Evolutionary conservation across 2,797 vertebrate species (phyloP).

Genomic region (Pseudomugil tenellus): DNA sequence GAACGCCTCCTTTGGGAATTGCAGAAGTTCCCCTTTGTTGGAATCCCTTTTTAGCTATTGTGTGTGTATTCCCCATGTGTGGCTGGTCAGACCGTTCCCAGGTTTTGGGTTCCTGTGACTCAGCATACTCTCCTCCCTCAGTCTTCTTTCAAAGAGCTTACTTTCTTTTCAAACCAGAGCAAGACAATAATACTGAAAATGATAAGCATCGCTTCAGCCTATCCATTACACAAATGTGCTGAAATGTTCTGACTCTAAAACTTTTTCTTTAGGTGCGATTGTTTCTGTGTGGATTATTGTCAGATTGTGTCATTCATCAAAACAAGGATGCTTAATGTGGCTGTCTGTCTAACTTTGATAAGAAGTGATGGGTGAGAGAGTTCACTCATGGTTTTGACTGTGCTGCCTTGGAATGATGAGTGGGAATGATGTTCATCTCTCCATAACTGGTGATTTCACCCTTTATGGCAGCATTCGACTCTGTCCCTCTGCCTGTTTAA

Average conservation of each 20-base stretch:
- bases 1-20: constrained; percentile 73
- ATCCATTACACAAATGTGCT: constrained; percentile 73
- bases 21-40: constrained; percentile 78
- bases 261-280: constrained; percentile 51
- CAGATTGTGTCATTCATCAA: constrained; percentile 37
- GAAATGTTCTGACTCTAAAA: constrained; percentile 65
- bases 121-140: constrained; percentile 75
- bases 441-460: constrained; percentile 75
- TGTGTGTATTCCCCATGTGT: constrained; percentile 81
- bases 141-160: constrained; percentile 71
- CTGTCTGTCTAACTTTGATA: constrained; percentile 21
- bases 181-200: constrained; percentile 70
- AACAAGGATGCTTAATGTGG: constrained; percentile 2
- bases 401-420: constrained; percentile 7
- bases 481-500: constrained; percentile 49
- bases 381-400: constrained; percentile 23
- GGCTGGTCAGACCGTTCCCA: constrained; percentile 74
- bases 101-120: constrained; percentile 83
- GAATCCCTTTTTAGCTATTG: constrained; percentile 82
- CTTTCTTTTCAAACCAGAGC: constrained; percentile 71
- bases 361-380: constrained; percentile 25
- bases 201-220: constrained; percentile 73
- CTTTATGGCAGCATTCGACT: constrained; percentile 71
- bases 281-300: constrained; percentile 33
- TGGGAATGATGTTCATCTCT: constrained; percentile 51